Percentiles rank a stretch among this genome's conserved stretches.
These are phyloP conservation scores for Diploscapter pachys DNA, from an alignment of 1,140 invertebrate genomes.

Conservation along the genomic window DNA sequence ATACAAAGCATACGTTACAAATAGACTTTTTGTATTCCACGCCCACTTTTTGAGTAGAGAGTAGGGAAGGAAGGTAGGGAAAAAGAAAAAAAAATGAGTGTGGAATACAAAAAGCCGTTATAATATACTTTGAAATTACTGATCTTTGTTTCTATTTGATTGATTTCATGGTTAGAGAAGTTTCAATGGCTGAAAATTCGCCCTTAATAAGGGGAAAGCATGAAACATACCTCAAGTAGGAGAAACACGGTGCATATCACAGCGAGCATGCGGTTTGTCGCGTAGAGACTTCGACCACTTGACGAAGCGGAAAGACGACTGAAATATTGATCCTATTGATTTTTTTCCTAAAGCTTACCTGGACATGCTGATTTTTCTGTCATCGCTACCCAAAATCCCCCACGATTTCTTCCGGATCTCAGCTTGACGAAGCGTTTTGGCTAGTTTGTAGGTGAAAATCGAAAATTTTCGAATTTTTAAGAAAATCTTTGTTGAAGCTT, in stretches of 20 bases:
- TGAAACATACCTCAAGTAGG: constrained; percentile 45
- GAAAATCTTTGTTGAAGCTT: constrained; percentile 21
- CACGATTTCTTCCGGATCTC: constrained; percentile 51
- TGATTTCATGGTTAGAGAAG: too few relatives aligned
- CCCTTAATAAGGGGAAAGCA: too few relatives aligned
- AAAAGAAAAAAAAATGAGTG: too few relatives aligned
- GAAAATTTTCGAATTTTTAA: constrained; percentile 28
- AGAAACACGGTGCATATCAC: constrained; percentile 50
- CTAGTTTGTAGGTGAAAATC: constrained; percentile 53
- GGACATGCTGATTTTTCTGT: constrained; percentile 9
- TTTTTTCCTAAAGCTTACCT: constrained; percentile 4
- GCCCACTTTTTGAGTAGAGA: too few relatives aligned
- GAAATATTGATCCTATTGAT: background rate
- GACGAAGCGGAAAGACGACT: background rate
- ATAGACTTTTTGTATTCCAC: too few relatives aligned
- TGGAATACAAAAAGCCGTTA: too few relatives aligned
- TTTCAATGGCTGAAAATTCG: too few relatives aligned
- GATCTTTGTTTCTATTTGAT: too few relatives aligned
- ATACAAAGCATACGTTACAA: too few relatives aligned
- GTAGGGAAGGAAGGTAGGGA: too few relatives aligned
- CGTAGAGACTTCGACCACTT: constrained; percentile 44
- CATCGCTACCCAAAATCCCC: constrained; percentile 15
- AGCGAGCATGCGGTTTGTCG: constrained; percentile 49
- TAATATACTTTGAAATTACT: too few relatives aligned
- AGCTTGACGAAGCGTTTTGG: constrained; percentile 43